Conservation (phyloP, 2,797 vertebrate species). For the Rhinoraja longicauda region DNA sequence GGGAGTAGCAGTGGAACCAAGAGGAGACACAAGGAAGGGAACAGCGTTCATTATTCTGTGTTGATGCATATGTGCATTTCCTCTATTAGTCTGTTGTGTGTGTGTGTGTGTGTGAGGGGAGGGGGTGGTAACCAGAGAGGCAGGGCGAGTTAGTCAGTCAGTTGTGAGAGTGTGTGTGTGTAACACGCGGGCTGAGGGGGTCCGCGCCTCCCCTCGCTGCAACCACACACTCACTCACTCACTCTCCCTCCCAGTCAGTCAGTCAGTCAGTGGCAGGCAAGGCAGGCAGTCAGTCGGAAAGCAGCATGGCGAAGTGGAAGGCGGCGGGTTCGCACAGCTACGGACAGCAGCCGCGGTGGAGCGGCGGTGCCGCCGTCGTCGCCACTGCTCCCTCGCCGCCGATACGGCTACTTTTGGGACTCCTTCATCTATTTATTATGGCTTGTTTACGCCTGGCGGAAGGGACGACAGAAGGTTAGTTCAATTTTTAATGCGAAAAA, state of each 20-base stretch:
- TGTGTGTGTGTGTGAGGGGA: neutral
- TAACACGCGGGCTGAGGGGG: constrained; percentile 42
- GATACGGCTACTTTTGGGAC: constrained; percentile 51
- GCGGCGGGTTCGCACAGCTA: constrained; percentile 40
- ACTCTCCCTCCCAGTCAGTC: neutral
- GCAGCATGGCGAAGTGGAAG: constrained; percentile 61
- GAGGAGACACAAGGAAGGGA: neutral
- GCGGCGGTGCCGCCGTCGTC: constrained; percentile 45
- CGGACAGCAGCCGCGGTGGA: constrained; percentile 21
- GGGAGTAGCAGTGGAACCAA: no score
- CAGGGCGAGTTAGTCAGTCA: neutral
- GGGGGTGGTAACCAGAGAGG: neutral
- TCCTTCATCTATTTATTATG: constrained; percentile 71
- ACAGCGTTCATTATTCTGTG: neutral
- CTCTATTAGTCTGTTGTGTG: neutral
- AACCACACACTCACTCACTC: neutral
- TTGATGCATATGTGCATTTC: neutral
- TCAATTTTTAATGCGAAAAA: constrained; percentile 41
- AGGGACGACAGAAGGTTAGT: constrained; percentile 66
- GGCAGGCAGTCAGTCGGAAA: constrained; percentile 45
- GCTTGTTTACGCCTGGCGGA: constrained; percentile 64
- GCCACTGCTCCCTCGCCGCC: constrained; percentile 45
- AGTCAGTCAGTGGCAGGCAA: no score
- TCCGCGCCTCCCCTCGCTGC: constrained; percentile 23
- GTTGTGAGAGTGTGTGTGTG: neutral